phyloP scores from a whole-genome alignment of 2,888 invertebrate species.

The Notodonta ziczac region DNA sequence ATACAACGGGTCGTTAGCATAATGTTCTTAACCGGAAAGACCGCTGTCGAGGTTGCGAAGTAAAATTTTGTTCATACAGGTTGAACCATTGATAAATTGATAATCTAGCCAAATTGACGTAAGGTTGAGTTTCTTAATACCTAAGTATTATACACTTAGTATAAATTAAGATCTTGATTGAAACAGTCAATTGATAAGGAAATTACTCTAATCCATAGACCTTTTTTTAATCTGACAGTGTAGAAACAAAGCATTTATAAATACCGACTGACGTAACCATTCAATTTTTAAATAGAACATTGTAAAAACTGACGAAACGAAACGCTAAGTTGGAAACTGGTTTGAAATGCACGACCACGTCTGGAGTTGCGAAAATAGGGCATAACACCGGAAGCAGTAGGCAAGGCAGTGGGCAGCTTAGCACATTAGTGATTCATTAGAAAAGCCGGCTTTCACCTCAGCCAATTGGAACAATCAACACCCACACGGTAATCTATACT shows the following conservation, averaged over 20 bases:
- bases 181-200: no score
- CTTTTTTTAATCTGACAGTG: no score
- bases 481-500: slow-evolving; percentile 47
- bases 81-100: no score
- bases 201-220: no score
- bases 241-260: neutral
- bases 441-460: slow-evolving; percentile 60
- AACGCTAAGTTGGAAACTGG: slow-evolving; percentile 24
- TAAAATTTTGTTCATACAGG: no score
- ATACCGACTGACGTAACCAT: neutral
- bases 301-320: slow-evolving; percentile 13
- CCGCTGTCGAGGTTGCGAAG: no score
- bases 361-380: slow-evolving; percentile 66
- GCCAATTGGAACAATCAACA: slow-evolving; percentile 65
- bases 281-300: slow-evolving; percentile 22
- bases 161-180: no score
- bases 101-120: no score
- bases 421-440: slow-evolving; percentile 71
- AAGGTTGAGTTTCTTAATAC: no score
- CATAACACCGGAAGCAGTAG: slow-evolving; percentile 63
- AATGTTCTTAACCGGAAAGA: no score
- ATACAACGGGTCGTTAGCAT: no score
- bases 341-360: slow-evolving; percentile 20
- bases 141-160: no score
- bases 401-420: slow-evolving; percentile 60